Base-by-base conservation (phyloP, 2,888 invertebrate genomes). In the Aporophyla nigra region DNA sequence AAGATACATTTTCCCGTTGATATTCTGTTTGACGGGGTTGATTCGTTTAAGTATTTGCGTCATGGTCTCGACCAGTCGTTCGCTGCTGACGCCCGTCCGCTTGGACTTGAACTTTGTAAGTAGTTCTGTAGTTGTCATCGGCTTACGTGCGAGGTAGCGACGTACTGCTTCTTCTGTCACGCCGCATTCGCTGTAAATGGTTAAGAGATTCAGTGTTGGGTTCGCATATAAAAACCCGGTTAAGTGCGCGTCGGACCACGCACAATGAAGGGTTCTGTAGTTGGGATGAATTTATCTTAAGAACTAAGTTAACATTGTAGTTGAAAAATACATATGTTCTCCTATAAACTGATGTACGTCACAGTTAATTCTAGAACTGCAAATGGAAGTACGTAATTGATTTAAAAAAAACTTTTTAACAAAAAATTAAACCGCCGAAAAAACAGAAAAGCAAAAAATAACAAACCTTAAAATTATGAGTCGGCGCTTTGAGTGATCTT, bases 71-170 rank as follows among this genome's bases (percentile, higher is more conserved):
- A 99, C 99, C 76, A 99, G 97, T 76, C 99, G 98, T 84, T 99
- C 99, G 85, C 98, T 98, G 74, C 98, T 98, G 69, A 99, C 97
- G 7, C 99, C 99, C 16, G 98, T 98, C 90, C 99, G 98, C 94
- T 99, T 99, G 58, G 98, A 98, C 93, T 99, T 99, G 96, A 99
- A 99, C 96, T 99, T 99, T 85, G 99, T 99, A 62, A 99, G 95
- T 53, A 99, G 97, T 92, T 99, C 99, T 0, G 99, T 99, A 0
- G 99, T 99, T 0, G 99, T 99, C 98, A 99, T 99, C 0, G 99
- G 99, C 92, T 99, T 99, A 16, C 99, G 97, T 94, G 98, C 98
- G 53, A 99, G 96, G 95, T 99, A 99, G 24, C 99, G 98, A 5
- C 99, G 97, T 10, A 99, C 99, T 0, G 99, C 98, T 90, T 99